Base-by-base conservation (phyloP, 2,113 vertebrate species). In the Carollia perspicillata region DNA sequence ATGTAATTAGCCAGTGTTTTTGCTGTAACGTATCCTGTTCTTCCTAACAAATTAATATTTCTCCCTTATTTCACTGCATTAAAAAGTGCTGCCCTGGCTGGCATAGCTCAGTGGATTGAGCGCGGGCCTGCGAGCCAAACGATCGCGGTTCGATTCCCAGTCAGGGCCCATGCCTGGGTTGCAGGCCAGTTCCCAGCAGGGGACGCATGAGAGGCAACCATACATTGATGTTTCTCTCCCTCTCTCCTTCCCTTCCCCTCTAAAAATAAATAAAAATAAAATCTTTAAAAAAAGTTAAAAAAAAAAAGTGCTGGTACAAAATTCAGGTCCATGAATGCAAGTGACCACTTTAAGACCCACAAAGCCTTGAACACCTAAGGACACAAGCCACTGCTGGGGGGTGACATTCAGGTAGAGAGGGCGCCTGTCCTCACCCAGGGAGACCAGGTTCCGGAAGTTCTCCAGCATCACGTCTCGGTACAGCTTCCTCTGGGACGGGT, bases 401-500 rank as follows among this genome's bases (percentile, higher is more conserved):
- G 35, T 30, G 78, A 71, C 7, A 51, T 8, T 71, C 8, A 6
- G 42, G 37, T 20, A 40, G 3, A 60, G 8, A 95, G 40, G 33
- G 69, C 0, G 1, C 47, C 9, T 8, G 9, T 87, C 8, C 95
- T 94, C 66, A 96, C 95, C 92, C 68, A 90, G 22, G 8, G 81
- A 94, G 1, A 90, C 6, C 40, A 96, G 66, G 83, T 96, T 96
- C 92, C 17, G 2, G 87, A 90, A 90, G 81, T 93, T 96, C 87
- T 94, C 92, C 74, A 94, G 55, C 95, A 93, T 96, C 74, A 90
- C 91, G 11, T 93, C 87, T 8, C 8, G 55, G 22, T 96, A 90
- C 66, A 96, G 55, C 58, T 74, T 74, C 81, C 65, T 96, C 47
- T 96, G 91, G 6, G 40, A 1, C 0, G 12, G 1, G 55, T 93